phyloP scores from a whole-genome alignment of 2,113 vertebrate genomes.

The Strix aluco region DNA sequence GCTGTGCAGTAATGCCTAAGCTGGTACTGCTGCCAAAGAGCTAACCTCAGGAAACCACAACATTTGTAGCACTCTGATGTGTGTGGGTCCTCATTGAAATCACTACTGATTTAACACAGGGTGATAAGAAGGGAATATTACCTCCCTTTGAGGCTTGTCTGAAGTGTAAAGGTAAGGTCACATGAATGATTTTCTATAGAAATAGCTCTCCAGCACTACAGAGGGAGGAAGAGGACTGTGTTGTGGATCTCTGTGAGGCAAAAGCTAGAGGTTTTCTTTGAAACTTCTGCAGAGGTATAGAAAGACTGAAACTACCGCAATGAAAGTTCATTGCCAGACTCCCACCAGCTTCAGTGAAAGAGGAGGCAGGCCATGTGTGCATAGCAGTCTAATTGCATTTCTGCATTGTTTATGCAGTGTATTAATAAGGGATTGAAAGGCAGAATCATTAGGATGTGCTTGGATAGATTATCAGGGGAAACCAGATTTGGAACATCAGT shows the following conservation, averaged over 20 bases:
- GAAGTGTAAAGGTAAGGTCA: neutral
- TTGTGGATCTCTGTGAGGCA: fast-evolving
- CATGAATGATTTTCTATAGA: neutral
- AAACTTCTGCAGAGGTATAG: neutral
- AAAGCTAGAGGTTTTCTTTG: neutral
- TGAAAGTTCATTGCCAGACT: neutral
- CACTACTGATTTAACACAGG: neutral
- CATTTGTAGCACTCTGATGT: fast-evolving
- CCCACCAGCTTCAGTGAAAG: neutral
- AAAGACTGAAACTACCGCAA: neutral
- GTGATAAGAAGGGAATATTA: neutral
- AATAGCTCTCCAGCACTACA: neutral
- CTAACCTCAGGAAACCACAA: neutral
- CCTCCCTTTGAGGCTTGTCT: neutral
- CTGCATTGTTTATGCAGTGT: slow-evolving; percentile 49
- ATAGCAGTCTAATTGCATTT: slow-evolving; percentile 68
- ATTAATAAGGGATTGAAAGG: slow-evolving; percentile 52
- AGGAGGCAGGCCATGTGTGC: slow-evolving; percentile 2
- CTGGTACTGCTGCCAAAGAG: neutral
- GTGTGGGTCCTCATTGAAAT: neutral
- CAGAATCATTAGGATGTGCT: slow-evolving; percentile 64
- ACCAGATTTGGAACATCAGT: slow-evolving; percentile 21
- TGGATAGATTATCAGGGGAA: slow-evolving; percentile 19
- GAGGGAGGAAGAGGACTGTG: neutral
- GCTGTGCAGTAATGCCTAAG: neutral